Conservation (phyloP, 2,113 vertebrate species). For the Microcebus murinus region DNA sequence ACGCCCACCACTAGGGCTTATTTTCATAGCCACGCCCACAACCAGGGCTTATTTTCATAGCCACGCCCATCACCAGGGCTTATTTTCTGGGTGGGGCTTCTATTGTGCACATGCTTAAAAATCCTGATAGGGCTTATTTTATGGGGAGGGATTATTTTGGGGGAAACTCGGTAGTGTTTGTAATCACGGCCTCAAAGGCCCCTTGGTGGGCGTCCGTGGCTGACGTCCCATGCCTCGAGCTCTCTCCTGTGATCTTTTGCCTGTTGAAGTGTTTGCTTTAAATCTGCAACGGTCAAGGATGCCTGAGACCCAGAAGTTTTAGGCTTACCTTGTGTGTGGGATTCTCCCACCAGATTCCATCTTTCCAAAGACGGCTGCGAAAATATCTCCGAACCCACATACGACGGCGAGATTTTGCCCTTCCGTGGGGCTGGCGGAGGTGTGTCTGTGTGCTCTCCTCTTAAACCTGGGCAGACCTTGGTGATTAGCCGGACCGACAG, state of each 20-base stretch:
- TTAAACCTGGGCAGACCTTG: not conserved
- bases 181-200: slow-evolving; percentile 41
- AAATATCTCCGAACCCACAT: not conserved
- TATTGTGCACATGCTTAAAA: no score
- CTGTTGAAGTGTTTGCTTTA: not conserved
- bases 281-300: not conserved
- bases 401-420: not conserved
- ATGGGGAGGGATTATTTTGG: no score
- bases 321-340: not conserved
- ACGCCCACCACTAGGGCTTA: no score
- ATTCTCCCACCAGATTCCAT: not conserved
- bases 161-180: not conserved
- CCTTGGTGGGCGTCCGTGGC: not conserved
- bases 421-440: not conserved
- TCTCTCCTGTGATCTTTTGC: not conserved
- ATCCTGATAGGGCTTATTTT: no score
- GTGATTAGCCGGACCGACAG: not conserved
- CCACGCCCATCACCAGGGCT: no score
- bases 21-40: no score
- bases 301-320: not conserved
- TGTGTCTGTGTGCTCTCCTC: not conserved
- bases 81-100: no score
- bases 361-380: not conserved
- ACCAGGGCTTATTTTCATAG: no score
- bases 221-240: not conserved